Evolutionary conservation across 2,888 invertebrate genomes (phyloP).

Genomic region (Esperia sulphurella): DNA sequence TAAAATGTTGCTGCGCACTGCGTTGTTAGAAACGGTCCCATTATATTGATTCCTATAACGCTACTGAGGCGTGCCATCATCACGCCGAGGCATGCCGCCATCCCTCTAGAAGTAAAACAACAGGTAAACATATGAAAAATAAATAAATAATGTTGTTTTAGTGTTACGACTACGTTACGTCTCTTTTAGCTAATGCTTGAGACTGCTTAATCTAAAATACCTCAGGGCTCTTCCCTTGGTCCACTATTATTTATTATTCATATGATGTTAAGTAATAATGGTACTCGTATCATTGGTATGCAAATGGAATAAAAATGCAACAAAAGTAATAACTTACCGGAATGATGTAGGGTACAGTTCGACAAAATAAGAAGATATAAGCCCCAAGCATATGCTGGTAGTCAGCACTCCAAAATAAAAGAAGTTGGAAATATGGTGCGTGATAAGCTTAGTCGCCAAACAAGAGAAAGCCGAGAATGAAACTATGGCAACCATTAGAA

Average conservation of each 20-base stretch:
- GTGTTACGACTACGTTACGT: no score
- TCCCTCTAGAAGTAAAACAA: constrained; percentile 29
- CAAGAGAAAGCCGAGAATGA: constrained; percentile 8
- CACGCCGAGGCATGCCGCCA: constrained; percentile 43
- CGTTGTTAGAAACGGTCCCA: constrained; percentile 32
- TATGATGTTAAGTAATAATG: neutral
- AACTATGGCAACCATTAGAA: constrained; percentile 15
- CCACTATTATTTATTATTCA: neutral
- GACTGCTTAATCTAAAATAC: neutral
- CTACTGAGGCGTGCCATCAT: constrained; percentile 40
- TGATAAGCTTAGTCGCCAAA: constrained; percentile 9
- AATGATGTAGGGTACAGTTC: constrained; percentile 46
- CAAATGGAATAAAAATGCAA: neutral
- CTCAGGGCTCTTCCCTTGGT: neutral
- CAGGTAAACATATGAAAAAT: neutral
- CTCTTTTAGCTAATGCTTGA: no score
- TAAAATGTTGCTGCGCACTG: constrained; percentile 36
- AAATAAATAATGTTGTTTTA: neutral
- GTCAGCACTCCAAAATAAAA: constrained; percentile 24
- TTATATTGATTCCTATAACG: constrained; percentile 34
- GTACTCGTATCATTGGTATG: neutral
- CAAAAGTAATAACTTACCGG: constrained; percentile 24
- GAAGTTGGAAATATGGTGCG: constrained; percentile 33
- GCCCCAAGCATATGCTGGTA: constrained; percentile 33
- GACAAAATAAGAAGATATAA: constrained; percentile 40